These are phyloP conservation scores for Dendrocincla fuliginosa DNA, from an alignment of 2,797 vertebrate genomes.

Conservation along the genomic window DNA sequence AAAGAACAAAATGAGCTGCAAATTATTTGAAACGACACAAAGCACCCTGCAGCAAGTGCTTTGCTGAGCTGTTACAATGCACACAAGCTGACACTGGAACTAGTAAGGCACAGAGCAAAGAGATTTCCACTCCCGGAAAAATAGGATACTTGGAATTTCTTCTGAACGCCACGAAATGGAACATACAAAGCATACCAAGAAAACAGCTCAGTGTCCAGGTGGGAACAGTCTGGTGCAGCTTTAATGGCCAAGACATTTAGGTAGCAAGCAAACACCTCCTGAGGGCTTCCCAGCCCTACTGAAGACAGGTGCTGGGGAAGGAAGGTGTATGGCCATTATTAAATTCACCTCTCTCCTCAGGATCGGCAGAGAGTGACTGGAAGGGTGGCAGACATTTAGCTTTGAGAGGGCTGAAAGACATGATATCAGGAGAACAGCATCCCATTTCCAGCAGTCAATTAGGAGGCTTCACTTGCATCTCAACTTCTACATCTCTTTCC, in stretches of 20 bases:
- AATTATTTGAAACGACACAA: neutral
- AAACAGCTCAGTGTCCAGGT: neutral
- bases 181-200: neutral
- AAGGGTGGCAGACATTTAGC: neutral
- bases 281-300: neutral
- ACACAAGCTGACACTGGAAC: accelerated
- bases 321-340: neutral
- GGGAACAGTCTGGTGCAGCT: neutral
- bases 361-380: neutral
- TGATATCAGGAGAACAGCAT: neutral
- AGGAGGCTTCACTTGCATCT: neutral
- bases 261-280: neutral
- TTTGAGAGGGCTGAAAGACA: neutral
- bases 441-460: neutral
- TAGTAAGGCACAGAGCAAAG: neutral
- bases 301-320: neutral
- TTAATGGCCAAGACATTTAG: neutral
- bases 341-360: neutral
- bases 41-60: neutral
- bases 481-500: neutral
- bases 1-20: neutral
- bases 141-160: neutral
- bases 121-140: neutral
- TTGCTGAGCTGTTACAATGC: neutral
- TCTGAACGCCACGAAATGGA: neutral